Evolutionary conservation across 2,888 invertebrate species (phyloP), one percentile per base, ranked within the genome.

Genomic region (Folsomia manolachei): DNA sequence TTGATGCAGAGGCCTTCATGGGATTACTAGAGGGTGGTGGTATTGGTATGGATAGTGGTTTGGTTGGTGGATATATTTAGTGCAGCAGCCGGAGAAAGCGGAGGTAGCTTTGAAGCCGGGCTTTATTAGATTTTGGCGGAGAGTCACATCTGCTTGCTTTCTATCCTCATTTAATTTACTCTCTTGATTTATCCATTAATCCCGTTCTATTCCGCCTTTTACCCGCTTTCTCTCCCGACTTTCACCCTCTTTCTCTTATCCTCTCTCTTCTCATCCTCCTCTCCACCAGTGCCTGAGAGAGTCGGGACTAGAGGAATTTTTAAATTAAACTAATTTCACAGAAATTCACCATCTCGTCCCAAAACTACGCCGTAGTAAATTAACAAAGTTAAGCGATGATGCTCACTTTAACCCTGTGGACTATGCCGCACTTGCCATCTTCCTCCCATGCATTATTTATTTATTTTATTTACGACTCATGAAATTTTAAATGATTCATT

Each of bases 111-210:
- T 39, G 39, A 39, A 56, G 56, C 56, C n/a, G 56, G 56, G 56
- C 39, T 56, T 56, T 56, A 56, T 56, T 56, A 56, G 56, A 56
- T 56, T 56, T n/a, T 56, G 21, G 56, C 56, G 19, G 21, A n/a
- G n/a, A 56, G 56, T 56, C 56, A 56, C 56, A 14, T 56, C 56
- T 56, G 56, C 56, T 56, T 56, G 7, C 56, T 56, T 19, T 56
- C 56, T 19, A 56, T 56, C 56, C 56, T 56, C 56, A 56, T 56
- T 56, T 56, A 56, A 56, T 56, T 56, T 56, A 56, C 56, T 56
- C 11, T 56, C 19, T n/a, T 56, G 56, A 56, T 56, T 56, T 21
- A 56, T 56, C 56, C 21, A 56, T 56, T 56, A 39, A 39, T 39
- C 39, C 39, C n/a, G n/a, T n/a, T n/a, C n/a, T 51, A 51, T 11